Percentiles rank a stretch among this genome's conserved stretches.
Conservation (phyloP, 2,797 vertebrate genomes). For the Acomys russatus region DNA sequence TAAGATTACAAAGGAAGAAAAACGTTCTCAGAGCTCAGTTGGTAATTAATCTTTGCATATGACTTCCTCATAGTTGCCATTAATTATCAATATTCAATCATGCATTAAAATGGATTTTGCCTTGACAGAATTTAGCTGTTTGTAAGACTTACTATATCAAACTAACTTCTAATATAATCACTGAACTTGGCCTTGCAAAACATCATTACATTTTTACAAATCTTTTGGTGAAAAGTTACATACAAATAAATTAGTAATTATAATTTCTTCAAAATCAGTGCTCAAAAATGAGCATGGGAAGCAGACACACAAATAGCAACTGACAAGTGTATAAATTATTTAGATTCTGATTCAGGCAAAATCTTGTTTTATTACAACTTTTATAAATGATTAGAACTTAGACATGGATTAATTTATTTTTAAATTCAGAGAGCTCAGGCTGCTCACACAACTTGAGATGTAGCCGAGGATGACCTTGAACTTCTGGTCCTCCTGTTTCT, state of each 20-base stretch:
- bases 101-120: conserved; percentile 84
- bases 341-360: conserved; percentile 47
- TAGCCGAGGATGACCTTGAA: neutral
- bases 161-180: conserved; percentile 79
- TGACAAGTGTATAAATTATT: neutral
- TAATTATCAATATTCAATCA: conserved; percentile 86
- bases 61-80: conserved; percentile 81
- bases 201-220: conserved; percentile 72
- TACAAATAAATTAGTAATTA: conserved; percentile 71
- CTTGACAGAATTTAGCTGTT: conserved; percentile 82
- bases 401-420: neutral
- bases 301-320: neutral
- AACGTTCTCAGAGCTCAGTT: conserved; percentile 80
- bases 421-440: neutral
- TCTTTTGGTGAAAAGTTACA: conserved; percentile 65
- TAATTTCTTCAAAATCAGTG: conserved; percentile 58
- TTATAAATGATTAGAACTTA: conserved; percentile 47
- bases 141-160: conserved; percentile 79
- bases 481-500: neutral
- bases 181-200: conserved; percentile 72
- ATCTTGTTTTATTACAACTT: neutral
- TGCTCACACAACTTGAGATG: neutral
- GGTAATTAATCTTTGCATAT: conserved; percentile 84
- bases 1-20: conserved; percentile 82
- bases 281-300: conserved; percentile 41